These are phyloP conservation scores for Mirza zaza DNA, from an alignment of 2,113 vertebrate genomes.

Conservation along the genomic window DNA sequence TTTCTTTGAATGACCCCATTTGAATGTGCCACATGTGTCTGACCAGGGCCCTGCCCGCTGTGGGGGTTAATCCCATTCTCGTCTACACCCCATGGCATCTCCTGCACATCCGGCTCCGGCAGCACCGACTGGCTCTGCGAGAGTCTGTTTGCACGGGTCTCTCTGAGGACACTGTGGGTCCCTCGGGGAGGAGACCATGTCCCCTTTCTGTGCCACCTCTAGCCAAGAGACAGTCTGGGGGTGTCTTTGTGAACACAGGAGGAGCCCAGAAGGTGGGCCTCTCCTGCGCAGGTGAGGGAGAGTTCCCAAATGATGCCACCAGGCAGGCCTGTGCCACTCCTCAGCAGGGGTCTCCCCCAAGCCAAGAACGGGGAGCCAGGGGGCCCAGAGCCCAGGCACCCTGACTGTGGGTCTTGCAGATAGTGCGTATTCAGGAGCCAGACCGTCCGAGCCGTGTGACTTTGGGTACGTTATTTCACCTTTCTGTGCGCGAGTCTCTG, in stretches of 20 bases:
- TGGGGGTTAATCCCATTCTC: not conserved
- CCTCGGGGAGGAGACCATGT: not conserved
- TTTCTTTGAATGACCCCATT: not conserved
- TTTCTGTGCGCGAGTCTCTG: not conserved
- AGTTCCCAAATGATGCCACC: not conserved
- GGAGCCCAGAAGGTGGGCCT: not conserved
- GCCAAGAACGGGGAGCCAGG: not conserved
- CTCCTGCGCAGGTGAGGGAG: not conserved
- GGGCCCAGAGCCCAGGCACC: not conserved
- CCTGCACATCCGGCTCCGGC: not conserved
- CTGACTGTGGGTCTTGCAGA: no score
- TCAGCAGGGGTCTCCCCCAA: no score
- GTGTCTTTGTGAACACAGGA: not conserved
- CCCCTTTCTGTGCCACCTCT: not conserved
- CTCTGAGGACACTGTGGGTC: not conserved
- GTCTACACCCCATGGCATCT: not conserved
- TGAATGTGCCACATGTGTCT: not conserved
- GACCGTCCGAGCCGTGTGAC: no score
- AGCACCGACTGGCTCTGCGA: not conserved
- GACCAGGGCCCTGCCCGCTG: not conserved
- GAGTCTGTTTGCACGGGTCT: no score
- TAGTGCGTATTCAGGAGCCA: not conserved
- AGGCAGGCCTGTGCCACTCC: not conserved
- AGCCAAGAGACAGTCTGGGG: not conserved
- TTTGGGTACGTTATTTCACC: not conserved